Percentiles rank a stretch among this genome's conserved stretches.
Evolutionary conservation across 2,888 invertebrate species (phyloP).

Genomic region (Lasioglossum malachurum): DNA sequence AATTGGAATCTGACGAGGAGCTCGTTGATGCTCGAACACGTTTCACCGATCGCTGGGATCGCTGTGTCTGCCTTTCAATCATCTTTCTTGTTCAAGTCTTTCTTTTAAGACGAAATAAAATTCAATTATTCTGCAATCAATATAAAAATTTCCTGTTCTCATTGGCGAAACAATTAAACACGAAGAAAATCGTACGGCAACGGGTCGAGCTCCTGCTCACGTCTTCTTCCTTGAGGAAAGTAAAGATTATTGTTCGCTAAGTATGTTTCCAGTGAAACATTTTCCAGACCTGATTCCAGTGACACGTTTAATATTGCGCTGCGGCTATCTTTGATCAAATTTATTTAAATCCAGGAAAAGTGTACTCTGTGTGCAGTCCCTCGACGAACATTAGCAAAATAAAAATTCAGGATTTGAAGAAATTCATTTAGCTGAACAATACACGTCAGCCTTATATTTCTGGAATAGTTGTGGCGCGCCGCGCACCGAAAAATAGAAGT

Average conservation of each 20-base stretch:
- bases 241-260: background rate
- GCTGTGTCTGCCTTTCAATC: too few relatives aligned
- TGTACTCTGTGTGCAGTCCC: background rate
- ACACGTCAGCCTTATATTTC: background rate
- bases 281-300: background rate
- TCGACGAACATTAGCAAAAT: background rate
- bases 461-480: background rate
- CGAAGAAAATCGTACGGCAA: too few relatives aligned
- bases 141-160: too few relatives aligned
- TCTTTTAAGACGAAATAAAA: too few relatives aligned
- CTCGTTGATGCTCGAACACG: background rate
- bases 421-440: background rate
- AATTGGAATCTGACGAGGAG: background rate
- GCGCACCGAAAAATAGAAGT: background rate
- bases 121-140: too few relatives aligned
- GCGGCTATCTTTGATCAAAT: background rate
- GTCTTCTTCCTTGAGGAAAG: background rate
- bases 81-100: too few relatives aligned
- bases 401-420: background rate
- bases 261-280: background rate
- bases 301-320: background rate
- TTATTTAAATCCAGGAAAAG: background rate
- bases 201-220: background rate
- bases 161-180: too few relatives aligned
- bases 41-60: background rate